Base-by-base conservation (phyloP, 2,888 invertebrate genomes). In the Nomada ferruginata region DNA sequence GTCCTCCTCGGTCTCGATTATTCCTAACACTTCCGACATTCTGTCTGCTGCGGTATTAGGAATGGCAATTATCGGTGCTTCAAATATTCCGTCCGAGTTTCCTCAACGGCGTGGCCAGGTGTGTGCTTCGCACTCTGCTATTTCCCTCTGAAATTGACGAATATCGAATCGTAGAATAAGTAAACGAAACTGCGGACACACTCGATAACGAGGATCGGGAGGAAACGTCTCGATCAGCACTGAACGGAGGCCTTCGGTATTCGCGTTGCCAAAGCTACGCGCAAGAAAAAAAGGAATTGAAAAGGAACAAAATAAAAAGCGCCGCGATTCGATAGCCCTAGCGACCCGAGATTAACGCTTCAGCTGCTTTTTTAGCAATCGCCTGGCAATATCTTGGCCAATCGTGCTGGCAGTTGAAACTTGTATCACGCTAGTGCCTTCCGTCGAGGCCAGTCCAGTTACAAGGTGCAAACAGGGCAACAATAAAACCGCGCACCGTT, bases 321-420 rank as follows among this genome's bases (percentile, higher is more conserved):
- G 76, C 79, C 85, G 68, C 76, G 60, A 50, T 52, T 36, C 59
- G 90, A 90, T 90, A 90, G 84, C 90, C 87, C 65, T 76, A 36
- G 66, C 61, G 89, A 90, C 90, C 90, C 83, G 77, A 88, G 90
- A 91, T 91, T 90, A 89, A 85, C 66, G 36, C 29, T 10, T 29
- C 23, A 50, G 18, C 57, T 26, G 59, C 64, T 70, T 70, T 76
- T 83, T 65, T 57, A 61, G 15, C 11, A 26, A 78, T 68, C 50
- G 66, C 9, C n/a, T 18, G n/a, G 47, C 53, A 63, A 69, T 70
- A 60, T 82, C 84, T 42, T 44, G 4, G 20, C 52, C 26, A 20
- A 55, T 36, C 50, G 50, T 15, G 47, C 15, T 15, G 47, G 13
- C 15, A 11, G 47, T 47, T 47, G 13, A 47, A 15, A 15, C 47